These are phyloP conservation scores for Anthoscopus minutus DNA, from an alignment of 2,113 vertebrate species.

Conservation along the genomic window DNA sequence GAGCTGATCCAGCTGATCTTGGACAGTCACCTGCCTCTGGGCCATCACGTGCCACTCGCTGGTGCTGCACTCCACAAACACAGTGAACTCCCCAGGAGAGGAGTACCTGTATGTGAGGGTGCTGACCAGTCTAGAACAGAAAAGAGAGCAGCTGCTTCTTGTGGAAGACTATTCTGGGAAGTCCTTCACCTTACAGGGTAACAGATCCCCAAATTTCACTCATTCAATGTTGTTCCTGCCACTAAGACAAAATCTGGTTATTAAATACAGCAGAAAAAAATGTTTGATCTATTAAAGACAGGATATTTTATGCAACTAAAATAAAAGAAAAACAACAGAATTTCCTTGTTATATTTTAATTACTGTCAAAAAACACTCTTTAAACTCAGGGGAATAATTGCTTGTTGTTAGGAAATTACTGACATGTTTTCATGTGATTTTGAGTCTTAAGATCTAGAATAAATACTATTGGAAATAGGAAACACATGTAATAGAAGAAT, in stretches of 20 bases:
- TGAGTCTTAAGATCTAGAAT: neutral
- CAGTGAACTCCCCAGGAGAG: conserved; percentile 75
- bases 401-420: neutral
- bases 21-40: conserved; percentile 76
- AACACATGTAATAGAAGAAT: too few relatives aligned
- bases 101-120: conserved; percentile 77
- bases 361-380: neutral
- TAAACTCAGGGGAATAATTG: neutral
- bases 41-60: conserved; percentile 88
- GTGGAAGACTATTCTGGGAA: neutral
- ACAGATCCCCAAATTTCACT: neutral
- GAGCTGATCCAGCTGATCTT: conserved; percentile 72
- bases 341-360: neutral
- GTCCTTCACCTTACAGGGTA: fast-evolving
- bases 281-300: neutral
- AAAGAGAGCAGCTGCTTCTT: neutral
- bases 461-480: neutral
- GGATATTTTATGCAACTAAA: neutral
- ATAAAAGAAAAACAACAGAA: neutral
- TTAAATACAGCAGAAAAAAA: neutral
- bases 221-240: neutral
- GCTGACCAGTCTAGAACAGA: conserved; percentile 56
- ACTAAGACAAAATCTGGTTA: neutral
- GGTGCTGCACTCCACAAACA: conserved; percentile 84
- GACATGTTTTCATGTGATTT: neutral